phyloP scores from a whole-genome alignment of 35 echinoderm and acorn worm species.

The Hemicentrotus pulcherrimus region DNA sequence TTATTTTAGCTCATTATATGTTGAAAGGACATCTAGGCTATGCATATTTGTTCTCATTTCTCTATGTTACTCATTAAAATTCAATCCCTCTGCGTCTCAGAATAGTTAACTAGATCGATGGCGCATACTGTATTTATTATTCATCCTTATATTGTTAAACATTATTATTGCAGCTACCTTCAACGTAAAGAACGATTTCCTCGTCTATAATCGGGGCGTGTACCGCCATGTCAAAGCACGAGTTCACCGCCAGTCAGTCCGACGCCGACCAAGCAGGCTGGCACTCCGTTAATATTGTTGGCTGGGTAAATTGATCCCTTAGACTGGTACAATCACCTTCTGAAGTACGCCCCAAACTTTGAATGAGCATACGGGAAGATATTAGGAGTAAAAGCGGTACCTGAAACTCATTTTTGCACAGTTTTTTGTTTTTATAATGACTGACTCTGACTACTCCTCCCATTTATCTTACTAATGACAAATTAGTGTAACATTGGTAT shows the following conservation, averaged over 20 bases:
- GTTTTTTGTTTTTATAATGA: too few species aligned
- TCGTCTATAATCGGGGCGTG: conserved; percentile 79
- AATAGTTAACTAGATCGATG: too few species aligned
- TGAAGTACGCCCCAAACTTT: too few species aligned
- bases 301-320: conserved; percentile 75
- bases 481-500: too few species aligned
- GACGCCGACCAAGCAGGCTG: conserved; percentile 57
- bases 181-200: conserved; percentile 89
- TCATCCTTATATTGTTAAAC: not conserved
- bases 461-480: too few species aligned
- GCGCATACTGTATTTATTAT: not conserved
- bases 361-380: too few species aligned
- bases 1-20: too few species aligned
- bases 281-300: conserved; percentile 89
- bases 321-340: not conserved
- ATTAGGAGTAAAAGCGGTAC: too few species aligned
- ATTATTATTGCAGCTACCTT: conserved; percentile 68
- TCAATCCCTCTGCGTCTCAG: not conserved
- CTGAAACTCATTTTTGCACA: too few species aligned
- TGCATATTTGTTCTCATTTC: not conserved
- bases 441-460: too few species aligned
- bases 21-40: too few species aligned
- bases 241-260: not conserved
- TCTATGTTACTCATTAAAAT: not conserved
- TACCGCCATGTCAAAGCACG: conserved; percentile 62